phyloP scores from a whole-genome alignment of 2,113 vertebrate species.

The Smithornis capensis region DNA sequence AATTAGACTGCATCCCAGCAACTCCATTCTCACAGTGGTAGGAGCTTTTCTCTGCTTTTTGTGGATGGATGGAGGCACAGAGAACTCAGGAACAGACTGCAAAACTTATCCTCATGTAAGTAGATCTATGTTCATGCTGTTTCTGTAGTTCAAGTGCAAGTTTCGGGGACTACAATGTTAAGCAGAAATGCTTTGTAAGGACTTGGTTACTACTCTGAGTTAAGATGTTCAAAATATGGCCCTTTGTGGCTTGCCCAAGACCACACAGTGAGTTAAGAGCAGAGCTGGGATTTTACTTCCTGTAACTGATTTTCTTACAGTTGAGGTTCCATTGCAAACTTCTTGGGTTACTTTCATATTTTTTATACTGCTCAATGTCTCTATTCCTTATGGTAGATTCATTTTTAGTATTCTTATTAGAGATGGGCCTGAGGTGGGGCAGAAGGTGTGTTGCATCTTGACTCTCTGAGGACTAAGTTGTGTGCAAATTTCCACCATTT shows the following conservation, averaged over 20 bases:
- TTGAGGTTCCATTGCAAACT: slow-evolving; percentile 24
- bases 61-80: background rate
- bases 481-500: background rate
- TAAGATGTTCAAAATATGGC: slow-evolving; percentile 35
- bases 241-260: slow-evolving; percentile 1
- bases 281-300: slow-evolving; percentile 29
- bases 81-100: background rate
- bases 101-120: background rate
- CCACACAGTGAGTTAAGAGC: background rate
- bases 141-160: background rate
- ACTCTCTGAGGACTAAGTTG: background rate
- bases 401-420: background rate
- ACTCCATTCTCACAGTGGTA: background rate
- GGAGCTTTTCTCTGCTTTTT: background rate
- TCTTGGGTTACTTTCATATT: background rate
- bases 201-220: background rate
- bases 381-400: background rate
- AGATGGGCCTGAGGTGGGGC: background rate
- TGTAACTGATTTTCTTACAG: slow-evolving; percentile 46
- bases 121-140: background rate
- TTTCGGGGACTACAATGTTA: background rate
- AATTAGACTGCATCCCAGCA: slow-evolving; percentile 18
- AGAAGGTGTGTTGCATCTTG: background rate
- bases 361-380: background rate
- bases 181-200: slow-evolving; percentile 31